phyloP scores from a whole-genome alignment of 2,797 vertebrate genomes.

The Ciconia nigra region DNA sequence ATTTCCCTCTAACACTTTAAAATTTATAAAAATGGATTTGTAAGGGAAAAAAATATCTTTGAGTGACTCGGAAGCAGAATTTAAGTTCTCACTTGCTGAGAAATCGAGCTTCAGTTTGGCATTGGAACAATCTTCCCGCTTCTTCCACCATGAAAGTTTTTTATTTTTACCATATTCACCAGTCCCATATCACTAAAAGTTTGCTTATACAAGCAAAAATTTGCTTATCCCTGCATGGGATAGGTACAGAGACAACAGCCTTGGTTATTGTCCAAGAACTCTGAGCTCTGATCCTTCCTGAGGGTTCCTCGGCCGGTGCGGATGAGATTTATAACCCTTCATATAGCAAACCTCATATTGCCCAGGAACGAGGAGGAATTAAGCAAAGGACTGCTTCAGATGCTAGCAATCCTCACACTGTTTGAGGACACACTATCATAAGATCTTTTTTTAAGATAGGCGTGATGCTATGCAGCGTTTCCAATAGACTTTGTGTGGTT shows the following conservation, averaged over 20 bases:
- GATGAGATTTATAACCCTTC: not conserved
- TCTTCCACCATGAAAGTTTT: not conserved
- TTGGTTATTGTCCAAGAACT: not conserved
- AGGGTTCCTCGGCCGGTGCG: rapidly evolving
- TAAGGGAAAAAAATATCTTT: not conserved
- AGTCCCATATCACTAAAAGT: not conserved
- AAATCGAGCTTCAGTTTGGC: not conserved
- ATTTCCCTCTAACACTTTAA: not conserved
- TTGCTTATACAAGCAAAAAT: not conserved
- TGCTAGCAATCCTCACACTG: not conserved
- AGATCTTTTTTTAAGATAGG: not conserved
- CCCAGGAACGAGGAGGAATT: not conserved
- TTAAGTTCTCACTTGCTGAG: not conserved
- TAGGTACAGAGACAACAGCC: not conserved
- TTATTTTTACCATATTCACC: not conserved
- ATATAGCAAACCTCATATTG: rapidly evolving
- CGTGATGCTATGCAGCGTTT: not conserved
- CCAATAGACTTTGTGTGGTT: not conserved
- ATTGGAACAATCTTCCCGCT: not conserved
- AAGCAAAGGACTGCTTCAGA: not conserved
- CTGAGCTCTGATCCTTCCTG: not conserved
- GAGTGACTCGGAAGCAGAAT: not conserved
- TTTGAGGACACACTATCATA: rapidly evolving
- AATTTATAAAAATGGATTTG: not conserved
- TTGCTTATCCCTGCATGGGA: not conserved